Evolutionary conservation across 2,113 vertebrate genomes (phyloP).

Genomic region (Miniopterus natalensis): DNA sequence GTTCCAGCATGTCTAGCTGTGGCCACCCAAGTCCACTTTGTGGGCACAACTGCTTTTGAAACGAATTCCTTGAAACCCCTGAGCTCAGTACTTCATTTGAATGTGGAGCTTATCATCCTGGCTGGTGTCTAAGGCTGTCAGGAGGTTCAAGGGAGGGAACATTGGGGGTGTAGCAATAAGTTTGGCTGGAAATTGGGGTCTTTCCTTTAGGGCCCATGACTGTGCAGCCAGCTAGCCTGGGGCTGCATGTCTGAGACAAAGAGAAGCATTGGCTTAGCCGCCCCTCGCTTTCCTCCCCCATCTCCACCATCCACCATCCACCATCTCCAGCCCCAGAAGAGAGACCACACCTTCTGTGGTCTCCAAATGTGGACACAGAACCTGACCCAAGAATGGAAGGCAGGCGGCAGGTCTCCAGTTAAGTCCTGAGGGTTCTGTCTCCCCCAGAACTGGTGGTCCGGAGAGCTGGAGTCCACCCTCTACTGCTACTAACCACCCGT

Average conservation of each 20-base stretch:
- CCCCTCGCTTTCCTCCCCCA: neutral
- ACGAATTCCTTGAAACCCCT: neutral
- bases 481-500: neutral
- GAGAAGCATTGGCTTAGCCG: too few species aligned
- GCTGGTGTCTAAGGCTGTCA: neutral
- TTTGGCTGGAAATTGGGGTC: neutral
- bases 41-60: neutral
- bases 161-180: neutral
- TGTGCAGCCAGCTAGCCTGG: neutral
- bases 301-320: rapidly evolving
- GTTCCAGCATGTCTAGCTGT: neutral
- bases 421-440: neutral
- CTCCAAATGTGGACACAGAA: neutral
- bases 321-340: neutral
- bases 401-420: neutral
- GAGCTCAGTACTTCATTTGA: neutral
- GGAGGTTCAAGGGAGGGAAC: neutral
- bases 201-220: neutral
- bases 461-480: neutral
- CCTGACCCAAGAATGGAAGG: neutral
- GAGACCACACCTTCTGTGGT: neutral
- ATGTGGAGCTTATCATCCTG: neutral
- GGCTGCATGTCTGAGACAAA: rapidly evolving
- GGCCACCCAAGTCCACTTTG: neutral
- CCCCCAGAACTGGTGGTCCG: neutral